Evolutionary conservation across 2,888 invertebrate genomes (phyloP).

Genomic region (Eupithecia vulgata): DNA sequence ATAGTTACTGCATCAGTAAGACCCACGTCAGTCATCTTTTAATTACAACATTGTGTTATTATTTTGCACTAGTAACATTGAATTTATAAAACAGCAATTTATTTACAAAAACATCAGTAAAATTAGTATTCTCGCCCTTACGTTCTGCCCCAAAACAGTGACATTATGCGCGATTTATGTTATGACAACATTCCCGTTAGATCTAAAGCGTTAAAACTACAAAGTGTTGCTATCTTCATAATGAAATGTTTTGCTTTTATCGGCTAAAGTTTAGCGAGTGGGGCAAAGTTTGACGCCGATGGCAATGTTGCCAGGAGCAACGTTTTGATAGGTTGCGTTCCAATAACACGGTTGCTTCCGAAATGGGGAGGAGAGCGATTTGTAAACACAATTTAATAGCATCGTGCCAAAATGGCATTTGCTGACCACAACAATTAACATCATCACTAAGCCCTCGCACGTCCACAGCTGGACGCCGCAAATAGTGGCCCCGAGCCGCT

Average conservation of each 20-base stretch:
- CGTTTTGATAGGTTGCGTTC: neutral
- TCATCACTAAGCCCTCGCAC: neutral
- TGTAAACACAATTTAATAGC: neutral
- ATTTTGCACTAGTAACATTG: neutral
- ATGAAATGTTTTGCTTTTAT: neutral
- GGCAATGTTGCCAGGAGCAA: neutral
- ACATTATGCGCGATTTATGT: neutral
- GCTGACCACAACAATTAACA: neutral
- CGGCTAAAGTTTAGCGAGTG: neutral
- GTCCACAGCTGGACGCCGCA: too few species aligned
- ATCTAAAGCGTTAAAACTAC: neutral
- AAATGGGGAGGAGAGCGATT: neutral
- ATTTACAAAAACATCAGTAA: neutral
- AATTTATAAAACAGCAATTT: neutral
- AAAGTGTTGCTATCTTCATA: neutral
- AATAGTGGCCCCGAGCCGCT: too few species aligned
- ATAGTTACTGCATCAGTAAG: too few species aligned
- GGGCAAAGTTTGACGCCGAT: neutral
- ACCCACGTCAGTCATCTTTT: neutral
- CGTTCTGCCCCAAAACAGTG: neutral
- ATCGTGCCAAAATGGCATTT: neutral
- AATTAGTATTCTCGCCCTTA: neutral
- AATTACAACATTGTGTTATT: neutral
- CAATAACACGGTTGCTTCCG: neutral
- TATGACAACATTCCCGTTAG: neutral